These are phyloP conservation scores for Lepidurus apus DNA, from an alignment of 1,140 invertebrate genomes.

Conservation along the genomic window DNA sequence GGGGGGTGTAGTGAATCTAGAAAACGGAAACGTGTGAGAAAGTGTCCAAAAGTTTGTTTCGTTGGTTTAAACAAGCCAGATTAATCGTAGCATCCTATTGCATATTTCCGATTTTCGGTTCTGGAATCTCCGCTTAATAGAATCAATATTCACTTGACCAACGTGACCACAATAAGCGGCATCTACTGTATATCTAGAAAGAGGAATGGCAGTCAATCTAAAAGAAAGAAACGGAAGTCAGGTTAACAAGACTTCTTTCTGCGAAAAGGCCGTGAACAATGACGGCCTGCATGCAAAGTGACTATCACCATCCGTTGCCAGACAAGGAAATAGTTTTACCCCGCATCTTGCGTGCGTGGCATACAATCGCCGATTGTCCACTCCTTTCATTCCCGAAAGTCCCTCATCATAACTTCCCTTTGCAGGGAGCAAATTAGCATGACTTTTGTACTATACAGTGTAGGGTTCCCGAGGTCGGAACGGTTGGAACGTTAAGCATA, in stretches of 20 bases:
- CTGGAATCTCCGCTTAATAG: no score
- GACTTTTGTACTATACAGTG: neutral
- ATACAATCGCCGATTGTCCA: neutral
- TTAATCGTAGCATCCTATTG: no score
- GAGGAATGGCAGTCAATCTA: no score
- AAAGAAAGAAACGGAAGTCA: no score
- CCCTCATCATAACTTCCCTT: neutral
- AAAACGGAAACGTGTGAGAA: no score
- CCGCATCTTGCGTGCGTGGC: neutral
- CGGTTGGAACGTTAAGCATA: neutral
- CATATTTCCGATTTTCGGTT: no score
- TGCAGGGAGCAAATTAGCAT: neutral
- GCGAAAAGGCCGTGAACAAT: neutral
- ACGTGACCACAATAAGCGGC: no score
- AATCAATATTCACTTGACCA: no score
- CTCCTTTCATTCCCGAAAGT: neutral
- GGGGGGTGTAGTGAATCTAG: no score
- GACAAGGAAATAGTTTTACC: neutral
- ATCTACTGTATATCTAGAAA: no score
- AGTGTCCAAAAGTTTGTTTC: no score
- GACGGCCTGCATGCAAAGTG: neutral
- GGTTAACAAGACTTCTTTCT: neutral
- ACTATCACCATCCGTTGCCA: constrained; percentile 4
- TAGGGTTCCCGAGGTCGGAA: neutral
- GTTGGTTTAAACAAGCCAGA: no score